phyloP scores from a whole-genome alignment of 2,113 vertebrate genomes.

The Thymallus thymallus region DNA sequence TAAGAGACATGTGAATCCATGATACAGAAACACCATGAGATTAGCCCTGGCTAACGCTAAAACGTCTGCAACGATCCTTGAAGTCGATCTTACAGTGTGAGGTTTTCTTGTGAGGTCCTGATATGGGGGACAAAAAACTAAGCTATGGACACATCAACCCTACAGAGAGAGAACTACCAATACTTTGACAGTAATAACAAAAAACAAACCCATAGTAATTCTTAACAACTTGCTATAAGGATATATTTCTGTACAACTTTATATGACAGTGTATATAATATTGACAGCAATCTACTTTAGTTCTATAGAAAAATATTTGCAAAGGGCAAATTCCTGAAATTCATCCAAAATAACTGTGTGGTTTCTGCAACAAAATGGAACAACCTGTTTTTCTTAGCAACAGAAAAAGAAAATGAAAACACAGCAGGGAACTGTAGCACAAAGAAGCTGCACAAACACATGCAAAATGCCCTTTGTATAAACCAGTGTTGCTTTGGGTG shows the following conservation, averaged over 20 bases:
- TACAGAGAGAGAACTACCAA: constrained; percentile 35
- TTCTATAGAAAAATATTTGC: constrained; percentile 63
- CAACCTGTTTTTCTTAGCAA: constrained; percentile 11
- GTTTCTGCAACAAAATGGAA: constrained; percentile 32
- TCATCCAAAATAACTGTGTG: constrained; percentile 32
- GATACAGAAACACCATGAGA: constrained; percentile 12
- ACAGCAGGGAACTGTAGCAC: constrained; percentile 21
- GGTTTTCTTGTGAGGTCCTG: constrained; percentile 26
- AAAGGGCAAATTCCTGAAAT: constrained; percentile 57
- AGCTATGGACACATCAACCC: constrained; percentile 25
- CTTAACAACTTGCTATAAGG: constrained; percentile 33
- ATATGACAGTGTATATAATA: constrained; percentile 51
- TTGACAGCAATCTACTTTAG: constrained; percentile 48
- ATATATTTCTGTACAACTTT: constrained; percentile 51
- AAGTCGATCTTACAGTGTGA: constrained; percentile 5
- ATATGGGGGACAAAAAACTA: constrained; percentile 3
- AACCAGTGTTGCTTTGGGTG: constrained; percentile 50
- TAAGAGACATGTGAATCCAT: constrained; percentile 10
- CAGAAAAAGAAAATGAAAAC: constrained; percentile 13
- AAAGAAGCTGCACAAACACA: constrained; percentile 14
- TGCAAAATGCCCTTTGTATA: constrained; percentile 38
- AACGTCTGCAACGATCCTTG: constrained; percentile 8
- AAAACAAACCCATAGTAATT: constrained; percentile 37
- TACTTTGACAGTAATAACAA: constrained; percentile 33
- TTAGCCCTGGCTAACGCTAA: constrained; percentile 1